phyloP scores from a whole-genome alignment of 1,140 invertebrate genomes.

The Coelopa frigida region DNA sequence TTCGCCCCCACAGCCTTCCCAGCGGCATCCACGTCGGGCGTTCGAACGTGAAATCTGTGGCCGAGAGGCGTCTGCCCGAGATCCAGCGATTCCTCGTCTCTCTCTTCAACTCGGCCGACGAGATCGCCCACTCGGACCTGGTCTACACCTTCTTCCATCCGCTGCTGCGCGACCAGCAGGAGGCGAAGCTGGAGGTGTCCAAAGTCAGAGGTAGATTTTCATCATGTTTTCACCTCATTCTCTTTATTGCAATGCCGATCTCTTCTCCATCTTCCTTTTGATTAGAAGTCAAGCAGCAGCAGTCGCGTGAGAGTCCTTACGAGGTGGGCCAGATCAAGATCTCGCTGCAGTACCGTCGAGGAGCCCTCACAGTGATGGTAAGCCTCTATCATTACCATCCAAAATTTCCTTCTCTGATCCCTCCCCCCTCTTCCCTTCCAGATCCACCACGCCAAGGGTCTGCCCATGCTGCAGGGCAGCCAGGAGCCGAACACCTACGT shows the following conservation, averaged over 20 bases:
- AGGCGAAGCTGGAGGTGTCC: conserved; percentile 52
- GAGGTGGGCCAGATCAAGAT: conserved; percentile 66
- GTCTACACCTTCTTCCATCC: conserved; percentile 99
- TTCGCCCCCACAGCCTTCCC: conserved; percentile 64
- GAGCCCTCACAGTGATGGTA: conserved; percentile 75
- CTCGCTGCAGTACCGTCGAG: conserved; percentile 71
- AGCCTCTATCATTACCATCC: background rate
- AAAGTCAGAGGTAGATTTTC: conserved; percentile 45
- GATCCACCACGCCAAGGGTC: conserved; percentile 70
- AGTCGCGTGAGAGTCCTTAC: conserved; percentile 32
- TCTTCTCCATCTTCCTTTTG: conserved; percentile 1
- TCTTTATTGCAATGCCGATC: no score
- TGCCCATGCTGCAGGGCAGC: conserved; percentile 61
- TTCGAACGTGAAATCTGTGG: conserved; percentile 90
- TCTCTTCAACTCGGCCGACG: conserved; percentile 78
- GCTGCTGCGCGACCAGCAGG: conserved; percentile 81
- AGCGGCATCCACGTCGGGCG: conserved; percentile 77
- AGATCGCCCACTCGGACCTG: conserved; percentile 91
- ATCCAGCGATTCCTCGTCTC: conserved; percentile 81
- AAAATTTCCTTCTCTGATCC: background rate
- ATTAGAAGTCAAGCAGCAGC: conserved; percentile 32
- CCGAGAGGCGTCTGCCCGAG: conserved; percentile 78
- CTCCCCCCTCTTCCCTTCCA: conserved; percentile 12
- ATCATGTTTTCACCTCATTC: background rate
- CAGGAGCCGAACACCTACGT: conserved; percentile 84